These are phyloP conservation scores for Notoglanidium macrostoma DNA, from an alignment of 2,797 vertebrate species.

Conservation along the genomic window DNA sequence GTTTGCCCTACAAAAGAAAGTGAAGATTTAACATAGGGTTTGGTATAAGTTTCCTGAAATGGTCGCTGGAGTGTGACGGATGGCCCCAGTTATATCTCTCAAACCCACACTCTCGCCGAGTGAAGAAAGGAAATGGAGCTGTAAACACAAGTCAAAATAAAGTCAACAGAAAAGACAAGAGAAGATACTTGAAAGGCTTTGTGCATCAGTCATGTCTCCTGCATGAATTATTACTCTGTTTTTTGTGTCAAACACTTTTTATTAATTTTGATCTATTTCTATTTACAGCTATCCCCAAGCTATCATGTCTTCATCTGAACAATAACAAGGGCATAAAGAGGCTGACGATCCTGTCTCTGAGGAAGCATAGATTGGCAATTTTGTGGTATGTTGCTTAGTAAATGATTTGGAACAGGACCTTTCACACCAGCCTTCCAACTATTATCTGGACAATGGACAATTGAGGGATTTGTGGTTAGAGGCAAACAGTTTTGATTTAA, in stretches of 20 bases:
- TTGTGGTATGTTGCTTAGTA: not conserved
- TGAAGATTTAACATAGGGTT: slow-evolving; percentile 33
- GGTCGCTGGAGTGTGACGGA: slow-evolving; percentile 33
- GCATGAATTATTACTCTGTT: not conserved
- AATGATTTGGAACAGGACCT: not conserved
- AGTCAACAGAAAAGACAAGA: slow-evolving; percentile 10
- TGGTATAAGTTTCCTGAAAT: slow-evolving; percentile 43
- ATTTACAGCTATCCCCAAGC: not conserved
- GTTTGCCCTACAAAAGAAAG: slow-evolving; percentile 39
- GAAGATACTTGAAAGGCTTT: not conserved
- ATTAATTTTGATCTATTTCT: not conserved
- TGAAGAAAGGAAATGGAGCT: slow-evolving; percentile 3
- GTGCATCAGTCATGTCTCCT: not conserved
- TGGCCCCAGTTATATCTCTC: slow-evolving; percentile 22
- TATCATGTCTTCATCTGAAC: not conserved
- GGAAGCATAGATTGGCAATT: not conserved
- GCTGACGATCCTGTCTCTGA: not conserved
- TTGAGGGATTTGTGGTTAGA: not conserved
- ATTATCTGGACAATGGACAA: not conserved
- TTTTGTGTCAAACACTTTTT: not conserved
- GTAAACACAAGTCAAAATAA: slow-evolving; percentile 25
- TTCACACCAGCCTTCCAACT: not conserved
- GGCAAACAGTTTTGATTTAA: not conserved
- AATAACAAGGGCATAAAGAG: too few relatives aligned
- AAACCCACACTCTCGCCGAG: slow-evolving; percentile 16